Base-by-base conservation (phyloP, 2,113 vertebrate species). In the Salvelinus alpinus region DNA sequence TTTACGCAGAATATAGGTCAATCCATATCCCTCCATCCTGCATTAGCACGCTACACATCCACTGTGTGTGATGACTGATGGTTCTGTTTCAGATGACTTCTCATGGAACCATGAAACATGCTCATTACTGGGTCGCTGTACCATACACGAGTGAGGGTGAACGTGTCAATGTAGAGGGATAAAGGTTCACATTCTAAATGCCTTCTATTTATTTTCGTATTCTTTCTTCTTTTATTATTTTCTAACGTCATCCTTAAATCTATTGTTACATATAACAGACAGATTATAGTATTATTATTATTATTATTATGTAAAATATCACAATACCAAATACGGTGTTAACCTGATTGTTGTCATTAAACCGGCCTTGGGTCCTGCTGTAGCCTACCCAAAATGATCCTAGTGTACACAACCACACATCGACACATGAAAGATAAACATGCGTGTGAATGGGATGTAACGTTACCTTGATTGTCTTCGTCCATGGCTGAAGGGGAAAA, bases 391-490 rank as follows among this genome's bases (percentile, higher is more conserved):
- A n/a, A 20, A 9, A 31, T 31, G 65, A 29, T 31, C 65, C 5
- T n/a, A 68, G 8, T 29, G 16, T 20, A 20, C 66, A 68, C 6
- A 65, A 11, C 20, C 29, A 2, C 27, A 14, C n/a, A 14, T 5
- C 25, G 1, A 22, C 25, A 27, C 13, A 25, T 25, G 27, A 27
- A 29, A 38, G 16, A 20, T 64, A 22, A 7, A 38, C 44, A 70
- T 13, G 20, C 38, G 48, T n/a, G n/a, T 67, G 31, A 54, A 86
- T 64, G 11, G 73, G 25, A 72, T 64, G 78, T 91, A 34, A 34
- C 34, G 34, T 1, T 34, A 94, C 92, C 92, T 91, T 92, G 92
- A 79, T 91, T 92, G 71, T 93, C 91, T 72, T 92, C 92, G 72
- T 94, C 91, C 92, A 92, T 92, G 73, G 69, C 82, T 78, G 77